A percentile compares a stretch with the other conserved stretches of the same genome.
These are phyloP conservation scores for Bufo gargarizans DNA, from an alignment of 2,113 vertebrate genomes.

Conservation along the genomic window DNA sequence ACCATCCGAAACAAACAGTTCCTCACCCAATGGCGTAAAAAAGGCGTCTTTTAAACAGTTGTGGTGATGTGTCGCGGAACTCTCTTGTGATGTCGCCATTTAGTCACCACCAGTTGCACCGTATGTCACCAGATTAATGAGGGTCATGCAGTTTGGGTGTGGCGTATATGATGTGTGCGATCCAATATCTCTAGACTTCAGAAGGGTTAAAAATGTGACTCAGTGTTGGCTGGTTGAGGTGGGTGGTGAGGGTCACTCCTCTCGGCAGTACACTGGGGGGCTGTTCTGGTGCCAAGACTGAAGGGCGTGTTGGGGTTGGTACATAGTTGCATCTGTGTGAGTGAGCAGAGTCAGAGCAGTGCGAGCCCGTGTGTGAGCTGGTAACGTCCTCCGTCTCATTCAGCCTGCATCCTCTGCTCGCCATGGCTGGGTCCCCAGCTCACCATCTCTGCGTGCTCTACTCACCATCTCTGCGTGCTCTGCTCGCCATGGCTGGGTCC, in stretches of 20 bases:
- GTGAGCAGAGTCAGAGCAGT: neutral
- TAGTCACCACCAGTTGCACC: no score
- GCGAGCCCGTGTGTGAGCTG: neutral
- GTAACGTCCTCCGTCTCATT: neutral
- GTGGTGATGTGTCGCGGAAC: no score
- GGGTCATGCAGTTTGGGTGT: neutral
- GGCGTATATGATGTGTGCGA: neutral
- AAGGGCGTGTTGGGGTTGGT: constrained; percentile 35
- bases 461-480: neutral
- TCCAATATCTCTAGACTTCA: neutral
- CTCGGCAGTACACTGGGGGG: neutral
- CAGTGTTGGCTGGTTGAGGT: neutral
- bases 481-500: neutral
- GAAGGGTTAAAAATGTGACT: neutral
- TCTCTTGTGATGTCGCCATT: no score
- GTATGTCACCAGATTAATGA: no score
- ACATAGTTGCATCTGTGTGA: neutral
- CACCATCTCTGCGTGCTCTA: neutral
- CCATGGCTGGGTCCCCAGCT: neutral
- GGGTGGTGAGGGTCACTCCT: constrained; percentile 15
- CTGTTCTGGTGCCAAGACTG: constrained; percentile 1
- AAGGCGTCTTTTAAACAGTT: no score
- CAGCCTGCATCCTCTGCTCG: neutral
- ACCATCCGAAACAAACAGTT: no score
- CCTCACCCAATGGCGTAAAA: no score